Evolutionary conservation across 1,140 invertebrate genomes (phyloP).

Genomic region (Listronotus bonariensis): DNA sequence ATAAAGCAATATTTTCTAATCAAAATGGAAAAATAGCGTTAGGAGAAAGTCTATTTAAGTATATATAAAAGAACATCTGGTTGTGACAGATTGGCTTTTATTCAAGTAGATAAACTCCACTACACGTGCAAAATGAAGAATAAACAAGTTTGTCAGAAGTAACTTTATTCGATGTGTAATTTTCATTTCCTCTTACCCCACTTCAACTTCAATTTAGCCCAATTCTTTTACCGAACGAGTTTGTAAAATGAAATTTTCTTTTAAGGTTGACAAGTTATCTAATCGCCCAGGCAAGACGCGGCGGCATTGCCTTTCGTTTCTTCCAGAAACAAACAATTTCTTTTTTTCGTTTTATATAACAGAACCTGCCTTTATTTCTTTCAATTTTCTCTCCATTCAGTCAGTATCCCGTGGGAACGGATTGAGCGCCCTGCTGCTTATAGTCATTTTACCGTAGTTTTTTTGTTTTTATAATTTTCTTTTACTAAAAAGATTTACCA

Average conservation of each 20-base stretch:
- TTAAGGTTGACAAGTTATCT: slow-evolving; percentile 54
- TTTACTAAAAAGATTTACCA: too few relatives aligned
- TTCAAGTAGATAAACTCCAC: slow-evolving; percentile 5
- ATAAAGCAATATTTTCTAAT: too few relatives aligned
- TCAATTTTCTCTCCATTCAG: slow-evolving; percentile 53
- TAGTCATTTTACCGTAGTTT: too few relatives aligned
- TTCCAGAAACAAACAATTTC: slow-evolving; percentile 50
- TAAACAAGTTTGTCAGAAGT: slow-evolving; percentile 14
- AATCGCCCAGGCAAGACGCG: slow-evolving; percentile 42
- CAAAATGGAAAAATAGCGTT: too few relatives aligned
- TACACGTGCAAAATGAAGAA: slow-evolving; percentile 22
- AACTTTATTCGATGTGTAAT: slow-evolving; percentile 40
- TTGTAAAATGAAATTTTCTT: slow-evolving; percentile 55
- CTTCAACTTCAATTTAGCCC: slow-evolving; percentile 52
- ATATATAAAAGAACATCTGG: slow-evolving; percentile 17
- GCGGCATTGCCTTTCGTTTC: slow-evolving; percentile 23
- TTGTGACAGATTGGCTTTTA: slow-evolving; percentile 7
- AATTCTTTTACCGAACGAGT: slow-evolving; percentile 54
- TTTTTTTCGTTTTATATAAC: slow-evolving; percentile 49
- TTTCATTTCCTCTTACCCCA: slow-evolving; percentile 44
- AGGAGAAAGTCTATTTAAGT: background rate
- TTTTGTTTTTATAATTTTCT: too few relatives aligned
- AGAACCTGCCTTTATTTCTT: slow-evolving; percentile 51
- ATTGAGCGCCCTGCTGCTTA: too few relatives aligned
- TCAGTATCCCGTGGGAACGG: slow-evolving; percentile 43